Evolutionary conservation across 2,797 vertebrate species (phyloP).

Genomic region (Liasis olivaceus): DNA sequence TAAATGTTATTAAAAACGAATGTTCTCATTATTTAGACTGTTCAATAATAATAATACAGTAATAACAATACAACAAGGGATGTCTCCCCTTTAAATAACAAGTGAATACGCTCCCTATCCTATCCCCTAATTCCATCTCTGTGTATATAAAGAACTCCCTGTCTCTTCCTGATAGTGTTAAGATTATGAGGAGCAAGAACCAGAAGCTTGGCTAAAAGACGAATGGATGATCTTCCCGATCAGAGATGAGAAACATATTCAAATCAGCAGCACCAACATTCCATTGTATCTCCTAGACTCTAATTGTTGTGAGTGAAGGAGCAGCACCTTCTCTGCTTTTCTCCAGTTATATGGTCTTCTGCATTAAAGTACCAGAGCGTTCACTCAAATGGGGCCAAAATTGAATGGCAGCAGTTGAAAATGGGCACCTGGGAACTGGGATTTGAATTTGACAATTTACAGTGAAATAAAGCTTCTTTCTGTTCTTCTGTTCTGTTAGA

Average conservation of each 20-base stretch:
- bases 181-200: neutral
- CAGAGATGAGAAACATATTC: neutral
- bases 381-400: neutral
- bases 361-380: neutral
- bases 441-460: conserved; percentile 20
- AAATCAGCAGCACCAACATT: neutral
- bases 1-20: too few species aligned
- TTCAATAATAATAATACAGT: too few species aligned
- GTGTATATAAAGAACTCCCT: neutral
- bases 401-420: neutral
- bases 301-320: neutral
- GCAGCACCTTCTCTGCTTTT: neutral
- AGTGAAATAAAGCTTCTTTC: neutral
- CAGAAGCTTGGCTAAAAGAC: neutral
- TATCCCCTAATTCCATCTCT: neutral
- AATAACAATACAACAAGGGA: too few species aligned
- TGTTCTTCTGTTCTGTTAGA: conserved; percentile 15
- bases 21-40: too few species aligned
- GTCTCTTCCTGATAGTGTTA: rapidly evolving
- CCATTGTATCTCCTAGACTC: neutral
- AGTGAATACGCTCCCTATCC: too few species aligned
- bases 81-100: too few species aligned
- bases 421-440: neutral
- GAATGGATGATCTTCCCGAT: conserved; percentile 3
- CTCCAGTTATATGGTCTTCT: neutral